Percentiles rank a stretch among this genome's conserved stretches.
phyloP scores from a whole-genome alignment of 2,797 vertebrate genomes.

The Mionectes olivaceus region DNA sequence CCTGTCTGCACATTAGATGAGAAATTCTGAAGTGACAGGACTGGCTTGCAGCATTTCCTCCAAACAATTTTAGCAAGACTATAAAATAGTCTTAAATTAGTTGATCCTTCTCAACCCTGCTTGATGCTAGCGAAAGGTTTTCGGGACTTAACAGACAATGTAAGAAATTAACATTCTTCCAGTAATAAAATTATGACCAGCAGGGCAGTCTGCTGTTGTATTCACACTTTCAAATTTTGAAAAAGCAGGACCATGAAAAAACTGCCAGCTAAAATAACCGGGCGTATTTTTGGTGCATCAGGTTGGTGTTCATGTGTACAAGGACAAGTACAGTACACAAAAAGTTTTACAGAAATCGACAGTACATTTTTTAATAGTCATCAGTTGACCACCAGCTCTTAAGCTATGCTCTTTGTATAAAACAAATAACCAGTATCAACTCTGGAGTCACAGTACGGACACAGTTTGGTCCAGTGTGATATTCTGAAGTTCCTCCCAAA shows the following conservation, averaged over 20 bases:
- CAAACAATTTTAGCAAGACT: not conserved
- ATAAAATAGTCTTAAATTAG: not conserved
- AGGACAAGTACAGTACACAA: fast-evolving
- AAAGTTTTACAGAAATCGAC: not conserved
- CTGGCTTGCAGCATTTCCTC: not conserved
- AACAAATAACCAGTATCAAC: not conserved
- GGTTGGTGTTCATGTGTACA: fast-evolving
- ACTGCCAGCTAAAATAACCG: not conserved
- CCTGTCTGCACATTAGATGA: not conserved
- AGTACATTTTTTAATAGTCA: not conserved
- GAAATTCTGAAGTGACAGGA: constrained; percentile 17
- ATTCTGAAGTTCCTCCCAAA: not conserved
- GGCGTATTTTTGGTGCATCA: not conserved
- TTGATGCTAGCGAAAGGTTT: not conserved
- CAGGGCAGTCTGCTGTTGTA: not conserved
- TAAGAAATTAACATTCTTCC: not conserved
- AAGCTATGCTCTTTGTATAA: not conserved
- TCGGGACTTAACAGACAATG: not conserved
- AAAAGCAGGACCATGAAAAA: not conserved
- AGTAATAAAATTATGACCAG: not conserved
- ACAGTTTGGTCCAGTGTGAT: not conserved
- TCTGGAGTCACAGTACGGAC: not conserved
- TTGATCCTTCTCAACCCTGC: not conserved
- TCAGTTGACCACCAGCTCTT: not conserved
- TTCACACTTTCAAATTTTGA: not conserved